Percentiles rank a stretch among this genome's conserved stretches.
Conservation (phyloP, 2,888 invertebrate species). For the Agapostemon virescens region DNA sequence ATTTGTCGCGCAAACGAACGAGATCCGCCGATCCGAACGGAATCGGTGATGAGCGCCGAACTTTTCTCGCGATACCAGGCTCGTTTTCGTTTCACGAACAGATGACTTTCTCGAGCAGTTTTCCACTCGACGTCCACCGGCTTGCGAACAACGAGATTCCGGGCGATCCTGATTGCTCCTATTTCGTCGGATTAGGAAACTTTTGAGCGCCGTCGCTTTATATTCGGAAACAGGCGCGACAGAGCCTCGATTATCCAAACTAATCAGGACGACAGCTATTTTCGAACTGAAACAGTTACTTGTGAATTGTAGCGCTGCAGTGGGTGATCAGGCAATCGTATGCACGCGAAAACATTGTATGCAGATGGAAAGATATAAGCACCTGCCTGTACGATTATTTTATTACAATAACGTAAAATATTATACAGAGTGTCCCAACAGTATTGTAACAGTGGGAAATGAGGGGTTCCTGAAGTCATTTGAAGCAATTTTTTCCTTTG, state of each 20-base stretch:
- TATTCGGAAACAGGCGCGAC: not conserved
- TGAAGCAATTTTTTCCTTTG: too few species aligned
- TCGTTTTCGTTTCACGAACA: not conserved
- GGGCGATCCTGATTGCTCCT: too few species aligned
- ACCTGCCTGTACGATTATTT: not conserved
- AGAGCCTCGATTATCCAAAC: not conserved
- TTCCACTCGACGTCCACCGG: slow-evolving; percentile 15
- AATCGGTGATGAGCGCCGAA: not conserved
- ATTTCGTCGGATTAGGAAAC: not conserved
- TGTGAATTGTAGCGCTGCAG: not conserved
- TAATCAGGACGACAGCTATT: not conserved
- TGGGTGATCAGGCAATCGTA: too few species aligned
- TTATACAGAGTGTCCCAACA: too few species aligned
- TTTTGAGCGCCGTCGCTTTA: not conserved
- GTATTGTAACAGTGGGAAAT: too few species aligned
- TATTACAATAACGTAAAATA: not conserved
- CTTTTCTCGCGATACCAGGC: slow-evolving; percentile 8
- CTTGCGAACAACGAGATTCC: slow-evolving; percentile 21
- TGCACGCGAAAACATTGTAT: too few species aligned
- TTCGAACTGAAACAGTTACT: not conserved
- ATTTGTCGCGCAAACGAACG: slow-evolving; percentile 31
- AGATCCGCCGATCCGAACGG: not conserved
- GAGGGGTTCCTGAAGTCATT: too few species aligned
- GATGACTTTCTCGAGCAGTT: not conserved
- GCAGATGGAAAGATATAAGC: not conserved